Evolutionary conservation across 2,888 invertebrate genomes (phyloP), one percentile per base, ranked within the genome.

Genomic region (Auanema freiburgensis): DNA sequence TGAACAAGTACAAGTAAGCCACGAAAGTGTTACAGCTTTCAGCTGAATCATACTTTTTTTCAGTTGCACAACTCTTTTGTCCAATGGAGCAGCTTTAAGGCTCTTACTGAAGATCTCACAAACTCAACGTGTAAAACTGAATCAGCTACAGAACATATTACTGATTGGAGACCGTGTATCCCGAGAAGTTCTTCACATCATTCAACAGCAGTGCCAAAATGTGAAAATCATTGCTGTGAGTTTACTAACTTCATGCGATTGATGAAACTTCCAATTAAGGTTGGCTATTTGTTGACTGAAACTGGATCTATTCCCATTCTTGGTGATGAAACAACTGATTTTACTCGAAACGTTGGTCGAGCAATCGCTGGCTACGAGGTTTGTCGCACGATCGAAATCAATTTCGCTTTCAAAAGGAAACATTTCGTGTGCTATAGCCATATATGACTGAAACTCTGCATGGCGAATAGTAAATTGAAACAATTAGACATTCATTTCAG

Each of bases 261-360:
- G n/a, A n/a, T 21, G 12, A 43, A 21, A 10, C 25, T 14, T 40
- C 18, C 14, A 12, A 58, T 73, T 59, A 49, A 79, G 79, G 74
- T 79, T 16, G 82, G 82, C 11, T 77, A 80, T 63, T 68, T 83
- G 6, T 66, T 79, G 1, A 82, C 82, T 1, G 82, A 82, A 54
- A 69, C 72, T 8, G 82, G 79, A 2, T 72, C 72, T 16, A 74
- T 82, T 52, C 81, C 83, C 11, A 49, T 82, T 8, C 66, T 81
- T 60, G 76, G 74, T 12, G 80, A 80, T 57, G 77, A 80, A 52
- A 76, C 74, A 11, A 74, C 79, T n/a, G 79, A 80, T 72, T 72
- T 80, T 55, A 70, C 77, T 0, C 65, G 74, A 63, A 68, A 72
- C 24, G 72, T 76, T 16, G 80, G 80, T 8, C 69, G 74, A 50